phyloP scores from a whole-genome alignment of 2,888 invertebrate species.

The Ichneumoninae sp. region DNA sequence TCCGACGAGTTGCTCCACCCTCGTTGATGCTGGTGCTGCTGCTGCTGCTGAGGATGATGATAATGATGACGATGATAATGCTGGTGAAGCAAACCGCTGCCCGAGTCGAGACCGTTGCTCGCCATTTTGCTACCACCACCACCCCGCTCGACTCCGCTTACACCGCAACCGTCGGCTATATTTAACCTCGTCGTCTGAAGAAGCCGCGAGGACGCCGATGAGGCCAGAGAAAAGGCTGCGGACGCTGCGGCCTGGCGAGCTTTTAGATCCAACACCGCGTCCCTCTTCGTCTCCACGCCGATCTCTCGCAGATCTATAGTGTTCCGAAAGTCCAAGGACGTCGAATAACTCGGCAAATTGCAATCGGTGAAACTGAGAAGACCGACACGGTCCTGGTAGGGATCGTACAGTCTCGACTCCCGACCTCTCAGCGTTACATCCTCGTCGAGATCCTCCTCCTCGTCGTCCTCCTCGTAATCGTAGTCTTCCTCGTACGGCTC shows the following conservation, averaged over 20 bases:
- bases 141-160: conserved; percentile 54
- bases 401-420: conserved; percentile 81
- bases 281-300: conserved; percentile 79
- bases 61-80: conserved; percentile 70
- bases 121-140: conserved; percentile 70
- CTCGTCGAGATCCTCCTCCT: conserved; percentile 75
- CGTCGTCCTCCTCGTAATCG: conserved; percentile 79
- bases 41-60: conserved; percentile 68
- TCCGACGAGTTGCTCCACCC: conserved; percentile 74
- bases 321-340: conserved; percentile 81
- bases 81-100: conserved; percentile 65
- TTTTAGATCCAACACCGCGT: conserved; percentile 78
- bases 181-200: conserved; percentile 79
- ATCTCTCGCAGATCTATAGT: conserved; percentile 82
- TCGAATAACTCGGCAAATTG: conserved; percentile 73
- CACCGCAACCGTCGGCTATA: conserved; percentile 75
- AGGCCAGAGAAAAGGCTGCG: conserved; percentile 57
- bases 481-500: conserved; percentile 67
- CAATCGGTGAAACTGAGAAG: conserved; percentile 80
- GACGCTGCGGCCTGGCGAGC: conserved; percentile 75
- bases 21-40: conserved; percentile 71
- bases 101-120: conserved; percentile 47
- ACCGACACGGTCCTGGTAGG: conserved; percentile 76
- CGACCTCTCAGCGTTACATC: conserved; percentile 84
- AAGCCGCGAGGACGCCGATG: conserved; percentile 76